Evolutionary conservation across 2,113 vertebrate species (phyloP).

Genomic region (Platysternon megacephalum): DNA sequence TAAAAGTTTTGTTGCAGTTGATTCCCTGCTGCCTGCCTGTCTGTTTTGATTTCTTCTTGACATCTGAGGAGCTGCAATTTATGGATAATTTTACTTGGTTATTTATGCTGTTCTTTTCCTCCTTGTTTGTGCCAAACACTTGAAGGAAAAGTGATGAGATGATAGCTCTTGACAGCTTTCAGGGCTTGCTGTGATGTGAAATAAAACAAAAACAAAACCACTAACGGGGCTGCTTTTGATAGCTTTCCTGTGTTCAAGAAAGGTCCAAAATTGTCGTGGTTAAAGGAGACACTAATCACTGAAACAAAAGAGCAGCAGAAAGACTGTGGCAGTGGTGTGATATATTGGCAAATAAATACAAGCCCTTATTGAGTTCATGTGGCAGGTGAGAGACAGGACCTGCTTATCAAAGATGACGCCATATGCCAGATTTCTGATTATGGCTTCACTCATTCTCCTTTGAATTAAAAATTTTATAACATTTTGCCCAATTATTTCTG

Average conservation of each 20-base stretch:
- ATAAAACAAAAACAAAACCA: conserved; percentile 49
- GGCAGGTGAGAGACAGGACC: background rate
- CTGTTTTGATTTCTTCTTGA: conserved; percentile 3
- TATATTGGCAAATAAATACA: background rate
- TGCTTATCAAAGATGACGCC: conserved; percentile 17
- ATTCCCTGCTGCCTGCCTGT: background rate
- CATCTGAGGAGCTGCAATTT: background rate
- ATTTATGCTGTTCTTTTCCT: background rate
- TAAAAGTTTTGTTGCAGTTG: background rate
- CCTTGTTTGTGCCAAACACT: background rate
- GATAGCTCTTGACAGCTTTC: background rate
- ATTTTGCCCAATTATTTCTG: background rate
- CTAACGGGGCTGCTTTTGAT: background rate
- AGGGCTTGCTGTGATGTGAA: background rate
- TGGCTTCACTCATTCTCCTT: background rate
- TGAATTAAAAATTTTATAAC: background rate
- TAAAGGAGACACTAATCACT: conserved; percentile 10
- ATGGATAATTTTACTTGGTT: background rate
- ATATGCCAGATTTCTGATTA: background rate
- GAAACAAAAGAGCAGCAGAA: background rate
- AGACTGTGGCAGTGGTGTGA: background rate
- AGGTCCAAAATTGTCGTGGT: background rate
- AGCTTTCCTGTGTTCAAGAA: background rate
- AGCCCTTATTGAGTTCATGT: background rate
- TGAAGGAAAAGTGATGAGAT: background rate